A percentile compares a stretch with the other conserved stretches of the same genome.
Conservation (phyloP, 2,888 invertebrate species). For the Aplocera efformata region DNA sequence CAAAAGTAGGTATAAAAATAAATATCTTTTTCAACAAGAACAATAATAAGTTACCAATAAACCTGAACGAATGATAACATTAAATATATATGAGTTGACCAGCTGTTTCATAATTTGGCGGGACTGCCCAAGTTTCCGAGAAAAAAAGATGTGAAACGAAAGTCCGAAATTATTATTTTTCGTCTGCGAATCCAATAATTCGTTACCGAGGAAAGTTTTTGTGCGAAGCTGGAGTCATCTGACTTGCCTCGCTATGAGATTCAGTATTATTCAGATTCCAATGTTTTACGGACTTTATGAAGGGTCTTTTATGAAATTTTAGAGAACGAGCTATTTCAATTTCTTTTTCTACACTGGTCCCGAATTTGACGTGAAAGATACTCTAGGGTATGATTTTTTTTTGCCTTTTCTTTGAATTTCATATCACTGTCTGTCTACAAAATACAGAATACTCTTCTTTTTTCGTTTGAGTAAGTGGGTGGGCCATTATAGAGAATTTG, state of each 20-base stretch:
- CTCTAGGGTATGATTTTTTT: no score
- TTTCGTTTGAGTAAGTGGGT: no score
- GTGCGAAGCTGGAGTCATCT: slow-evolving; percentile 62
- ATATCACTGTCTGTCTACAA: no score
- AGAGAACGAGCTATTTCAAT: slow-evolving; percentile 2
- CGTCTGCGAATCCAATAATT: slow-evolving; percentile 70
- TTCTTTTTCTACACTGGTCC: neutral
- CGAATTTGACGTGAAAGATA: no score
- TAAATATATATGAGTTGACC: neutral
- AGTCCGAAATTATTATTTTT: slow-evolving; percentile 55
- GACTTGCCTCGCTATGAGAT: slow-evolving; percentile 56
- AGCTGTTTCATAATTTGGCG: slow-evolving; percentile 11
- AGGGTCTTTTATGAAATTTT: slow-evolving; percentile 29
- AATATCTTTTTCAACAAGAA: no score
- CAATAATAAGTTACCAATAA: no score
- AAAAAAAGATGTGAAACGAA: slow-evolving; percentile 56
- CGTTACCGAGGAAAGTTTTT: slow-evolving; percentile 70
- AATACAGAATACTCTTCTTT: no score
- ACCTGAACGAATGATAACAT: no score
- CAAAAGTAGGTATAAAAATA: no score
- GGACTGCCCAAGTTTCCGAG: slow-evolving; percentile 29
- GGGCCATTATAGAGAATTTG: no score
- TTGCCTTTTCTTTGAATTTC: no score
- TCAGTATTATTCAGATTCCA: slow-evolving; percentile 58
- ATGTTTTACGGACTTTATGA: slow-evolving; percentile 43